Evolutionary conservation across 2,113 vertebrate genomes (phyloP), one percentile per base, ranked within the genome.

Genomic region (Plestiodon gilberti): DNA sequence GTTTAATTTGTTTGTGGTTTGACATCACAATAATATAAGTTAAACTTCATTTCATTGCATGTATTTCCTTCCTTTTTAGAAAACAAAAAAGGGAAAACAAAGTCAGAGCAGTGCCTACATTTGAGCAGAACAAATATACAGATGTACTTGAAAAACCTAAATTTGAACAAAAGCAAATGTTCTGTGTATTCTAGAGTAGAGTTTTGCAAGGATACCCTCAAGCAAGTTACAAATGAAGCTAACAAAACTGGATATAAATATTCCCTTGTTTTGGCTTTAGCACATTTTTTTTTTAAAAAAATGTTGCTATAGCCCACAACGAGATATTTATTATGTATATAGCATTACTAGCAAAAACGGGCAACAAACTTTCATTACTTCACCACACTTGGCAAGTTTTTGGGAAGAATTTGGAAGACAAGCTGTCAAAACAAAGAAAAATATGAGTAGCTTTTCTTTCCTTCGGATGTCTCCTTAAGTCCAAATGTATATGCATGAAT

Each of bases 81-180:
- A 75, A 55, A 30, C 85, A 90, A 65, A 76, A 33, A 86, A 91
- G 84, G 71, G 35, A 78, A 85, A 78, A 14, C 15, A 35, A 28
- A 25, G 52, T 89, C 33, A 38, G 40, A 79, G 82, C 67, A 88
- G 90, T 84, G 59, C 82, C 78, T 88, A 6, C 88, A 52, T 91
- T 90, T 85, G 84, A 85, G 73, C 70, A 73, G 85, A 62, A 84
- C 75, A 88, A 92, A 52, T 81, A 83, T 9, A 7, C 75, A 88
- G 43, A 43, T n/a, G 25, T 7, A 69, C 30, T 33, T 80, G 87
- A 61, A 65, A 82, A 43, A 33, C 2, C 75, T 84, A 90, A 22
- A 64, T 70, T 40, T 70, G 75, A 82, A 40, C 28, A 83, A 75
- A 83, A 43, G 88, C 7, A 84, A 88, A 89, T 87, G 82, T 71